Percentiles rank a stretch among this genome's conserved stretches.
These are phyloP conservation scores for Aromia moschata DNA, from an alignment of 2,888 invertebrate species.

Conservation along the genomic window DNA sequence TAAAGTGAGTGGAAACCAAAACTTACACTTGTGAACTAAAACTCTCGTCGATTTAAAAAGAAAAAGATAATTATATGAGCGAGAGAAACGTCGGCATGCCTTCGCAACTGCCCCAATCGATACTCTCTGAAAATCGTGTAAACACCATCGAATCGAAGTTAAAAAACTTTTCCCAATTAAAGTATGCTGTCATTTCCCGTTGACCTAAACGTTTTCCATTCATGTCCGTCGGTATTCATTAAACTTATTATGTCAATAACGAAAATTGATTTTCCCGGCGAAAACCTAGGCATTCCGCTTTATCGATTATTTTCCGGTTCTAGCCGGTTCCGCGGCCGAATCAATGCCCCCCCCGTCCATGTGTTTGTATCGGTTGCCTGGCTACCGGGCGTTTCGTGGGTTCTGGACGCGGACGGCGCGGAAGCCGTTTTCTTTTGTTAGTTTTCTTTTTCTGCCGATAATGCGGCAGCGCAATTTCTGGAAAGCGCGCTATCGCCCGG, in stretches of 20 bases:
- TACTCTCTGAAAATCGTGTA: no score
- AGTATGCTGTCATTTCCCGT: not conserved
- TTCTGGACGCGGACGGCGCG: slow-evolving; percentile 50
- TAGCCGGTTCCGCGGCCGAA: slow-evolving; percentile 56
- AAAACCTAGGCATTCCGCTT: slow-evolving; percentile 54
- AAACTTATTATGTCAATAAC: slow-evolving; percentile 44
- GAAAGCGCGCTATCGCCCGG: slow-evolving; percentile 49
- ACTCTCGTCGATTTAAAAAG: no score
- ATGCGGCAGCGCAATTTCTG: slow-evolving; percentile 53
- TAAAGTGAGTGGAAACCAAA: no score
- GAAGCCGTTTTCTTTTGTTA: slow-evolving; percentile 55
- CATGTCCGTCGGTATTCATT: slow-evolving; percentile 30
- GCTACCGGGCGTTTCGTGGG: slow-evolving; percentile 53
- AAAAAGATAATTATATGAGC: no score
- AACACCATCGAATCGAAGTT: no score
- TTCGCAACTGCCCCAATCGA: no score
- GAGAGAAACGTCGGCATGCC: no score
- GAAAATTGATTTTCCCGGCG: slow-evolving; percentile 55
- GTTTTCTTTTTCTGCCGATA: slow-evolving; percentile 54
- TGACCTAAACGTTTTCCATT: slow-evolving; percentile 33
- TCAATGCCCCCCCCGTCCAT: slow-evolving; percentile 59
- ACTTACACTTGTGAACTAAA: no score
- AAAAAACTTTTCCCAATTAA: slow-evolving; percentile 16
- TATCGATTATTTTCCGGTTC: slow-evolving; percentile 58
- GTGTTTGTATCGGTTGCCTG: slow-evolving; percentile 60